These are phyloP conservation scores for Balaeniceps rex DNA, from an alignment of 2,113 vertebrate genomes.

Conservation along the genomic window DNA sequence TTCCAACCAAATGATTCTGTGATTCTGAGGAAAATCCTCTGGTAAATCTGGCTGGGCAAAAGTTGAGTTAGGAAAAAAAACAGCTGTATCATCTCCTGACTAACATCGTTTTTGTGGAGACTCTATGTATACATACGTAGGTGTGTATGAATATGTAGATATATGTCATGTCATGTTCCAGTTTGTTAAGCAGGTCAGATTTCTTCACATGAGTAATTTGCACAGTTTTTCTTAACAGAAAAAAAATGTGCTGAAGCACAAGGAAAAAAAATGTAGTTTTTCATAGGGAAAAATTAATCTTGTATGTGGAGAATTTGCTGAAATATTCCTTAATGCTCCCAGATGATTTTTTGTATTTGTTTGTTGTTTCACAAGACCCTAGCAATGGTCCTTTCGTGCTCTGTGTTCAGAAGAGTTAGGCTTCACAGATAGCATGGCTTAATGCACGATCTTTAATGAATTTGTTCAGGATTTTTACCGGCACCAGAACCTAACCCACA, in stretches of 20 bases:
- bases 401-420: not conserved
- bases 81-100: not conserved
- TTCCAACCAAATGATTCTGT: no score
- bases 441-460: not conserved
- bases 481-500: not conserved
- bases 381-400: not conserved
- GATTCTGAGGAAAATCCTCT: not conserved
- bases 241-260: not conserved
- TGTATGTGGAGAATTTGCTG: not conserved
- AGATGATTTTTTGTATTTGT: not conserved
- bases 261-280: not conserved
- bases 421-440: not conserved
- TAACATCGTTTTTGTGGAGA: not conserved
- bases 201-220: not conserved
- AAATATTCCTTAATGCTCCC: not conserved
- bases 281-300: not conserved
- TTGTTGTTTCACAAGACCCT: not conserved
- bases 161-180: not conserved
- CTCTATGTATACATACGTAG: not conserved
- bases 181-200: not conserved
- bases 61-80: not conserved
- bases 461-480: not conserved
- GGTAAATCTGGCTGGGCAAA: not conserved
- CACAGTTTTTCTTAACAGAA: not conserved
- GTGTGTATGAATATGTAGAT: not conserved